phyloP scores from a whole-genome alignment of 1,140 invertebrate species.

The Bilobella aurantiaca region DNA sequence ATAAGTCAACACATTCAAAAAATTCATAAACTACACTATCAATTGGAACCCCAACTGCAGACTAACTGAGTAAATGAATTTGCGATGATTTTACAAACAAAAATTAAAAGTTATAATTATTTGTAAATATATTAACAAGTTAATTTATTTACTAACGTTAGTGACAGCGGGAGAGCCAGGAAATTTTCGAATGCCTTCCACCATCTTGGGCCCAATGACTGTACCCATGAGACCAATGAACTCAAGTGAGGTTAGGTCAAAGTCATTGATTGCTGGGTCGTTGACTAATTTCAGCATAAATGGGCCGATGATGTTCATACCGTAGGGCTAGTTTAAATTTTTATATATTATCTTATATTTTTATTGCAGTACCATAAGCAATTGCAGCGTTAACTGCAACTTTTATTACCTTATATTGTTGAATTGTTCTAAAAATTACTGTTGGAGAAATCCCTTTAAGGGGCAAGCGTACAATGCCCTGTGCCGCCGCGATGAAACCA shows the following conservation, averaged over 20 bases:
- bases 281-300: neutral
- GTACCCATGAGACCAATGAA: neutral
- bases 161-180: neutral
- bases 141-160: neutral
- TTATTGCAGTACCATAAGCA: neutral
- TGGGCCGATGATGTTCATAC: neutral
- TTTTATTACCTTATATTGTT: constrained; percentile 27
- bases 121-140: neutral
- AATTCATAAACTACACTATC: too few relatives aligned
- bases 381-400: too few relatives aligned
- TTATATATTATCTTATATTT: neutral
- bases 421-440: constrained; percentile 12
- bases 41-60: too few relatives aligned
- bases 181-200: neutral
- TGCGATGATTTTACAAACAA: too few relatives aligned
- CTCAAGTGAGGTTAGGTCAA: neutral
- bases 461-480: neutral
- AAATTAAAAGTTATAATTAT: too few relatives aligned
- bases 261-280: neutral
- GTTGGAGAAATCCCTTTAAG: constrained; percentile 2
- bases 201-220: neutral
- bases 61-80: too few relatives aligned
- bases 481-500: constrained; percentile 1
- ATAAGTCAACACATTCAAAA: too few relatives aligned
- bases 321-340: neutral